Percentiles rank a stretch among this genome's conserved stretches.
Conservation (phyloP, 2,888 invertebrate genomes). For the Melolontha melolontha region DNA sequence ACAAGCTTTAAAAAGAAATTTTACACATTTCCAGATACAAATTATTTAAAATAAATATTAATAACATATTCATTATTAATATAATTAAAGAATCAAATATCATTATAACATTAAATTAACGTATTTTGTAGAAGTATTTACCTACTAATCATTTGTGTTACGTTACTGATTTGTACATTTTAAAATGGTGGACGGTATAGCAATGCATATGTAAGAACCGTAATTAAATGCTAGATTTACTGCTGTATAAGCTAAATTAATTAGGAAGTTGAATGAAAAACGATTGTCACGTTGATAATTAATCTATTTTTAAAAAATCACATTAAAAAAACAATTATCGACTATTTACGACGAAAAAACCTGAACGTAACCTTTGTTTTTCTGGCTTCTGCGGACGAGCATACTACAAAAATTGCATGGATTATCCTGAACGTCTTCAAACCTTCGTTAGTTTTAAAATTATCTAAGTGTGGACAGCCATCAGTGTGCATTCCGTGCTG, state of each 20-base stretch:
- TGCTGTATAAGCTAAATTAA: no score
- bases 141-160: not conserved
- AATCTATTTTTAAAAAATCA: constrained; percentile 45
- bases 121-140: not conserved
- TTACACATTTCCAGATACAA: no score
- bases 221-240: no score
- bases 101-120: no score
- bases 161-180: constrained; percentile 5
- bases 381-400: constrained; percentile 83
- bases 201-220: not conserved
- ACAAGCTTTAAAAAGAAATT: no score
- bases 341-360: constrained; percentile 2
- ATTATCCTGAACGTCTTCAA: constrained; percentile 72
- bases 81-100: no score
- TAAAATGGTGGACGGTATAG: constrained; percentile 6
- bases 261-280: not conserved
- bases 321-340: constrained; percentile 57
- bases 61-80: no score
- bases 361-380: constrained; percentile 75
- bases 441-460: constrained; percentile 80
- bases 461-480: constrained; percentile 81
- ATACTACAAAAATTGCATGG: constrained; percentile 88
- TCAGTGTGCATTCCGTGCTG: constrained; percentile 38
- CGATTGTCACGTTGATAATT: constrained; percentile 2
- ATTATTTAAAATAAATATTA: no score